A percentile compares a stretch with the other conserved stretches of the same genome.
Evolutionary conservation across 1,140 invertebrate genomes (phyloP).

Genomic region (Leptonema lineaticorne): DNA sequence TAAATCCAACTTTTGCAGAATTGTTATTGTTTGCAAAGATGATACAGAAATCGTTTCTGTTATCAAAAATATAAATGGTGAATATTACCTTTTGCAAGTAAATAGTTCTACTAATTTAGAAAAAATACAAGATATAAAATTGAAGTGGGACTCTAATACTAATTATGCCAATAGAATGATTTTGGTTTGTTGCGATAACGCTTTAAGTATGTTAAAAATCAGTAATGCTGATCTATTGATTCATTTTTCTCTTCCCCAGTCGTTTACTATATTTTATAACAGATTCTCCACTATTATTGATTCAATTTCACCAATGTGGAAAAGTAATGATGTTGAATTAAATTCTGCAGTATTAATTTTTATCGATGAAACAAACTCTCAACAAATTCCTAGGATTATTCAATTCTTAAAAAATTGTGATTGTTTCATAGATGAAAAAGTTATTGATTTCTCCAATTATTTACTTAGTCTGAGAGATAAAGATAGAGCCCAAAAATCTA

Average conservation of each 20-base stretch:
- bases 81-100: neutral
- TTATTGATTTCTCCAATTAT: neutral
- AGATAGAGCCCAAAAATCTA: constrained; percentile 45
- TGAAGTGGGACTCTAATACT: neutral
- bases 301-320: neutral
- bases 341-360: neutral
- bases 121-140: neutral
- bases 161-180: neutral
- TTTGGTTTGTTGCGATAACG: constrained; percentile 1
- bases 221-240: constrained; percentile 1
- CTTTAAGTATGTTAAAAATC: neutral
- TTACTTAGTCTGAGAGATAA: constrained; percentile 42
- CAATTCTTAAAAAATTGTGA: neutral
- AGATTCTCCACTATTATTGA: constrained; percentile 9
- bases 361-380: neutral
- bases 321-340: neutral
- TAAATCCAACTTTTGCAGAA: neutral
- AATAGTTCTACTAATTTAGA: neutral
- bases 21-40: neutral
- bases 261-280: neutral
- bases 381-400: neutral
- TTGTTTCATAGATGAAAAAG: neutral
- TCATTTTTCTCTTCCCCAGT: neutral
- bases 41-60: neutral
- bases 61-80: neutral